Base-by-base conservation (phyloP, 2,113 vertebrate species). In the Rhinopomastus cyanomelas region DNA sequence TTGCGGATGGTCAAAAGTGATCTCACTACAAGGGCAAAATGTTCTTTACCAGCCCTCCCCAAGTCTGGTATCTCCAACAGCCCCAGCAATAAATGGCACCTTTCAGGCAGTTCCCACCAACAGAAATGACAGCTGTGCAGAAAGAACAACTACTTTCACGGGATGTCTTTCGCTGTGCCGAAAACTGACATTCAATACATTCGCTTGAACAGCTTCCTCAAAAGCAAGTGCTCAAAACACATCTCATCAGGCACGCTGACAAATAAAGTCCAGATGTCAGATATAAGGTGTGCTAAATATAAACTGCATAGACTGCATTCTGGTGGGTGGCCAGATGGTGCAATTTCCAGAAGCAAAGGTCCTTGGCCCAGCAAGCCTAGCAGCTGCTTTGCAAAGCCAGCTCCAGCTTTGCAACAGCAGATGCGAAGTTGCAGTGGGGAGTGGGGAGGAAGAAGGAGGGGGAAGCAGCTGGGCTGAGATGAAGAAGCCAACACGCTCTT, bases 271-370 rank as follows among this genome's bases (percentile, higher is more conserved):
- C 74, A 95, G 81, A 88, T 49, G 78, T 86, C 78, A 92, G 71
- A 73, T 15, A 80, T 21, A 82, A 87, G 88, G 84, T 93, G 51
- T 88, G 81, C 81, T 94, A 95, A 93, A 95, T 84, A 95, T 81
- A 79, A 90, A 59, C 62, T 42, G 52, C 23, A 8, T 29, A 30
- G 8, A 34, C 49, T 22, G 61, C 3, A 4, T 61, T 37, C 74
- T 64, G 49, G 44, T 52, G 68, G 22, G 44, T 0, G 6, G 92
- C 88, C 93, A 94, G 90, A 93, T 83, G 88, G 89, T 89, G 65
- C 25, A 16, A 83, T 83, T 92, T 92, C 79, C 87, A 91, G 91
- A 30, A 85, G 87, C 85, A 53, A 68, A 69, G 85, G 68, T 51
- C 89, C 57, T 83, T 17, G 57, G 23, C 64, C 34, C 86, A 37